Percentiles rank a stretch among this genome's conserved stretches.
These are phyloP conservation scores for Grantiella picta DNA, from an alignment of 2,113 vertebrate species.

Conservation along the genomic window DNA sequence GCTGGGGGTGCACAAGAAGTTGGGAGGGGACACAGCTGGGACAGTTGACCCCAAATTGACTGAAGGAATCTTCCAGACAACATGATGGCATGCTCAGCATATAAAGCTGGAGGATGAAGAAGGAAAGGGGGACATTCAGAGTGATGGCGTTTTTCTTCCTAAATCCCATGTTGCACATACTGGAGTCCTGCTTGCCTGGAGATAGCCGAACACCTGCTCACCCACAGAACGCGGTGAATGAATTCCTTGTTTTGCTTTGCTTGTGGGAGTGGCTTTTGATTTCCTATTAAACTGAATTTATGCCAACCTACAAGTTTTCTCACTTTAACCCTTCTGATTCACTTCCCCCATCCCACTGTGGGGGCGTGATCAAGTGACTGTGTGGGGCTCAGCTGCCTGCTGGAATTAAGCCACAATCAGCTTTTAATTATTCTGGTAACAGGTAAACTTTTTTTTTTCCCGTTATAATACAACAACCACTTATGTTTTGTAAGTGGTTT, in stretches of 20 bases:
- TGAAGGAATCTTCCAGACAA: not conserved
- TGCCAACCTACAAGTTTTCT: not conserved
- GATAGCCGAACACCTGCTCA: not conserved
- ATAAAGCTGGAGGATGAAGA: not conserved
- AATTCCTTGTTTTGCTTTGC: not conserved
- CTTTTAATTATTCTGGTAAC: not conserved
- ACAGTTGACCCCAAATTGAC: not conserved
- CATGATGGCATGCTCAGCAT: fast-evolving
- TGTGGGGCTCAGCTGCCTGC: not conserved
- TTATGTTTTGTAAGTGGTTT: not conserved
- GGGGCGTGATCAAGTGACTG: not conserved
- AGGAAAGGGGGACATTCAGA: not conserved
- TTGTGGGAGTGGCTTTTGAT: not conserved
- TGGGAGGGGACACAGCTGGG: not conserved
- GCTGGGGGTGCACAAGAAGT: fast-evolving
- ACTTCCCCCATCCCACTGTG: not conserved
- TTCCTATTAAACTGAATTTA: not conserved
- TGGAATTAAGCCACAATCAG: not conserved
- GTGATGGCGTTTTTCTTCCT: not conserved
- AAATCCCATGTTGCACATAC: not conserved
- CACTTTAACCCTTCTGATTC: not conserved
- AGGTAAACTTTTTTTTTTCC: not conserved
- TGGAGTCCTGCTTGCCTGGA: not conserved
- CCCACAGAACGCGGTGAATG: not conserved
- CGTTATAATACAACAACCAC: not conserved